A percentile compares a stretch with the other conserved stretches of the same genome.
These are phyloP conservation scores for Trialeurodes vaporariorum DNA, from an alignment of 1,140 invertebrate genomes.

Conservation along the genomic window DNA sequence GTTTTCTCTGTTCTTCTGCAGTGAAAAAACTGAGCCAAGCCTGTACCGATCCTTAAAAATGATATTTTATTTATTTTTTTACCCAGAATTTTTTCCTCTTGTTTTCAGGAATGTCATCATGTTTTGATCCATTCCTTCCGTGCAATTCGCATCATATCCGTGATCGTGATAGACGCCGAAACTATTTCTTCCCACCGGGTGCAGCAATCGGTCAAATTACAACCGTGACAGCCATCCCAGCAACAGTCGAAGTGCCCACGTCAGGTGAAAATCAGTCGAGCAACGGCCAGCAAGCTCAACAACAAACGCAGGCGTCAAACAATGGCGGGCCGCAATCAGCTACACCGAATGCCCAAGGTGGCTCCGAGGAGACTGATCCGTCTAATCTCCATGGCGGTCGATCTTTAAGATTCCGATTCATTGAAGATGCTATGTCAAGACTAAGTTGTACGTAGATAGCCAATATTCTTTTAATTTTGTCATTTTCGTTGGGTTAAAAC, in stretches of 20 bases:
- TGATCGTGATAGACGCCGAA: slow-evolving; percentile 24
- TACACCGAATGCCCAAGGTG: background rate
- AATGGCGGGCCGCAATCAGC: background rate
- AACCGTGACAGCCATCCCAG: background rate
- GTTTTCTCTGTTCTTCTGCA: no score
- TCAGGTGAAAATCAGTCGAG: background rate
- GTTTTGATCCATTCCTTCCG: slow-evolving; percentile 53
- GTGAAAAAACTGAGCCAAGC: no score
- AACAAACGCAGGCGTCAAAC: background rate
- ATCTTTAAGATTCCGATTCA: background rate
- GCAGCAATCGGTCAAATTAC: background rate
- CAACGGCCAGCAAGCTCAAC: no score
- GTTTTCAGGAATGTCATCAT: slow-evolving; percentile 12
- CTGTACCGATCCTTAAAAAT: no score
- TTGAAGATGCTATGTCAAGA: background rate
- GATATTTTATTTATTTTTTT: no score
- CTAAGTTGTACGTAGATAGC: background rate
- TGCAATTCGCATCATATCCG: slow-evolving; percentile 52
- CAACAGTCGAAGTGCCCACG: background rate
- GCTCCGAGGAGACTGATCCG: background rate
- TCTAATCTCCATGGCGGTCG: background rate
- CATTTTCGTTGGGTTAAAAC: no score
- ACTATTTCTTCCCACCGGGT: background rate
- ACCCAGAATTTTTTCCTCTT: slow-evolving; percentile 9
- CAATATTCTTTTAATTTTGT: no score